Percentiles rank a stretch among this genome's conserved stretches.
phyloP scores from a whole-genome alignment of 2,797 vertebrate genomes.

The Characodon lateralis region DNA sequence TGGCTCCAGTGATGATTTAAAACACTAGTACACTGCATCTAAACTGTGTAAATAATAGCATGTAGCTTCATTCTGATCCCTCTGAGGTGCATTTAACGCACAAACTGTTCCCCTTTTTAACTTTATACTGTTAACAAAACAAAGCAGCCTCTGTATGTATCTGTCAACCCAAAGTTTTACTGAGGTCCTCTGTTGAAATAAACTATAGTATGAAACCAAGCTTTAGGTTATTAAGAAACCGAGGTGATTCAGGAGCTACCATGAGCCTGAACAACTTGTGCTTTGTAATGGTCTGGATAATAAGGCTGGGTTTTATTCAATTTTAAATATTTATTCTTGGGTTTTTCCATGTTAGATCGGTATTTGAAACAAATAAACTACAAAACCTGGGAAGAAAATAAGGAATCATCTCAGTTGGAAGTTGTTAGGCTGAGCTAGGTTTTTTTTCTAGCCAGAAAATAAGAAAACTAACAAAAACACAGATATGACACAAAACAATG shows the following conservation, averaged over 20 bases:
- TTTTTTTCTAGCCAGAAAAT: neutral
- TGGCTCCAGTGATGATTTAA: conserved; percentile 89
- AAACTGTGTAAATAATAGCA: conserved; percentile 7
- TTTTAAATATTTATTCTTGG: neutral
- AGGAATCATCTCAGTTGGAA: neutral
- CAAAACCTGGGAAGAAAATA: neutral
- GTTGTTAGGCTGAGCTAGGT: neutral
- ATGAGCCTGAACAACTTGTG: neutral
- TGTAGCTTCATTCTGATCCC: neutral
- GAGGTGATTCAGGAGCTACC: too few species aligned
- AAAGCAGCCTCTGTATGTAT: neutral
- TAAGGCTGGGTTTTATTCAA: neutral
- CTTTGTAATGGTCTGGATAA: too few species aligned
- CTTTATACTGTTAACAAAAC: neutral
- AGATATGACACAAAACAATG: neutral
- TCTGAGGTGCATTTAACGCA: neutral
- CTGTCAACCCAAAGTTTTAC: neutral
- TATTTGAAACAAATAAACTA: neutral
- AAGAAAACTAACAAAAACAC: neutral
- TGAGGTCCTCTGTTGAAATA: neutral
- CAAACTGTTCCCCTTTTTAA: neutral
- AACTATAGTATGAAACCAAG: neutral
- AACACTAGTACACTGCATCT: conserved; percentile 58
- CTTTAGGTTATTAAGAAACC: too few species aligned
- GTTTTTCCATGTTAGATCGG: neutral